A percentile compares a stretch with the other conserved stretches of the same genome.
These are phyloP conservation scores for Ochotona princeps DNA, from an alignment of 2,113 vertebrate species.

Conservation along the genomic window DNA sequence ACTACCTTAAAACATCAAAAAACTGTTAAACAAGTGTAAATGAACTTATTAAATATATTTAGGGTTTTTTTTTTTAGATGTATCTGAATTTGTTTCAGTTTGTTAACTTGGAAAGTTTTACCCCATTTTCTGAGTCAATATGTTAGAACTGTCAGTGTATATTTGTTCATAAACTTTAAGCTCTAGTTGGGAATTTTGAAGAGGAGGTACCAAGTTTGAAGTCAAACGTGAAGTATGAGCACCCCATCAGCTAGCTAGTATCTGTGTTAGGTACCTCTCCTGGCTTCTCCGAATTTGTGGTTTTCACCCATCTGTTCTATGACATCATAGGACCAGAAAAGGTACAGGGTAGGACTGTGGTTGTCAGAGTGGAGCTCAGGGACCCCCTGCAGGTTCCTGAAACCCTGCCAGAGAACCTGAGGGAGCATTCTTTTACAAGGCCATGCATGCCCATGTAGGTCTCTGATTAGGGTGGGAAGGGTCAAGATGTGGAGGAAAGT, in stretches of 20 bases:
- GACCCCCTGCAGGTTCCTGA: background rate
- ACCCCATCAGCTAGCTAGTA: background rate
- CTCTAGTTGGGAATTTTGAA: conserved; percentile 24
- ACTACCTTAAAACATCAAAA: conserved; percentile 23
- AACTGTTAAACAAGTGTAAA: conserved; percentile 7
- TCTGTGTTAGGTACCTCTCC: background rate
- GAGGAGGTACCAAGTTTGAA: background rate
- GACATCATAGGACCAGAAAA: background rate
- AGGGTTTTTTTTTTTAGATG: background rate
- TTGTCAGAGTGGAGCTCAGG: background rate
- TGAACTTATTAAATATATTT: background rate
- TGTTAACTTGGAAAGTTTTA: conserved; percentile 28
- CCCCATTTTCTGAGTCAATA: background rate
- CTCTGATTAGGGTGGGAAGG: too few relatives aligned
- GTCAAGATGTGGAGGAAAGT: too few relatives aligned
- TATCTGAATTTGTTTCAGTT: conserved; percentile 46
- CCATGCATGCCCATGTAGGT: background rate
- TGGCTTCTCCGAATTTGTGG: background rate
- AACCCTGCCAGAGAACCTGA: background rate
- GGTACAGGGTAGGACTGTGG: background rate
- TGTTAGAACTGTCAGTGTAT: conserved; percentile 18
- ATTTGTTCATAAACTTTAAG: background rate
- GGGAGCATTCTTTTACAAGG: background rate
- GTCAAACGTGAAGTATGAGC: background rate
- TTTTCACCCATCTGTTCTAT: background rate